Conservation (phyloP, 1,140 invertebrate genomes). For the Dryas iulia region DNA sequence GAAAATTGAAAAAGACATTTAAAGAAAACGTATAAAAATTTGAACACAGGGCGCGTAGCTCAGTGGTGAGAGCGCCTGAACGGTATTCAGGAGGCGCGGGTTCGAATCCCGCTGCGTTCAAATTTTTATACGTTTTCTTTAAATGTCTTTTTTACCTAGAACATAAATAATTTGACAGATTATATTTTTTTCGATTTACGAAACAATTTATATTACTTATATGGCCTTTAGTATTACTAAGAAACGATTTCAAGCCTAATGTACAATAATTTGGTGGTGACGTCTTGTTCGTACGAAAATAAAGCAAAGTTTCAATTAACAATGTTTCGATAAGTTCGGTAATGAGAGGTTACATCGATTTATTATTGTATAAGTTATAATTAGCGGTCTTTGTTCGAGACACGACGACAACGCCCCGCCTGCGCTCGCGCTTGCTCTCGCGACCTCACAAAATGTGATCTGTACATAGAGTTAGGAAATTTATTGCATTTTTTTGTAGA, state of each 20-base stretch:
- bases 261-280: background rate
- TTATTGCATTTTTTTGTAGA: too few species aligned
- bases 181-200: too few species aligned
- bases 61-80: too few species aligned
- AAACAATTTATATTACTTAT: background rate
- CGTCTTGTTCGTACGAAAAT: slow-evolving; percentile 13
- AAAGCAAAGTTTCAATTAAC: slow-evolving; percentile 63
- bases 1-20: too few species aligned
- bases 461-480: slow-evolving; percentile 41
- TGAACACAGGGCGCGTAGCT: too few species aligned
- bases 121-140: too few species aligned
- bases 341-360: slow-evolving; percentile 69
- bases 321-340: slow-evolving; percentile 63
- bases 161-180: too few species aligned
- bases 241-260: slow-evolving; percentile 20
- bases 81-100: too few species aligned
- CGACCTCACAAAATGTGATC: slow-evolving; percentile 49
- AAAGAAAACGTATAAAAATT: too few species aligned
- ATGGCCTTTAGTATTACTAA: too few species aligned
- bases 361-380: slow-evolving; percentile 63
- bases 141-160: too few species aligned
- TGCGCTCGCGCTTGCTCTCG: slow-evolving; percentile 28
- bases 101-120: too few species aligned
- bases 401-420: slow-evolving; percentile 40
- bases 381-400: slow-evolving; percentile 65